Percentiles rank a stretch among this genome's conserved stretches.
Conservation (phyloP, 2,888 invertebrate genomes). For the Galerucella calmariensis region DNA sequence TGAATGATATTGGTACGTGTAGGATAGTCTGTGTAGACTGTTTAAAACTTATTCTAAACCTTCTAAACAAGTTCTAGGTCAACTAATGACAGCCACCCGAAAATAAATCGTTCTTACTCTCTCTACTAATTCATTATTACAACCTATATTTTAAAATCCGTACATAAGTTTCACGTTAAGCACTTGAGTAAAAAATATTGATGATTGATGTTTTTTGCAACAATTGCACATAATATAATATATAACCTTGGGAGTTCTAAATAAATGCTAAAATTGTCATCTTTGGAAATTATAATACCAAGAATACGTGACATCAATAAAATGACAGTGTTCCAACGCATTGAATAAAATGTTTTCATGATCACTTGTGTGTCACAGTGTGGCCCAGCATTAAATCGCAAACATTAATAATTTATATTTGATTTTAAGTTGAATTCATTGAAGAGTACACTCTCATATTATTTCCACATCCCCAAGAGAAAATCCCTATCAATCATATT, state of each 20-base stretch:
- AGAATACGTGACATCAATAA: constrained; percentile 29
- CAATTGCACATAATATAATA: background rate
- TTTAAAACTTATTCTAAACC: no score
- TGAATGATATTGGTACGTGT: no score
- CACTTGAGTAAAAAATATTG: background rate
- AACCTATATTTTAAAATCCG: no score
- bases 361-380: background rate
- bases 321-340: constrained; percentile 27
- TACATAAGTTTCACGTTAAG: background rate
- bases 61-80: no score
- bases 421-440: no score
- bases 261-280: background rate
- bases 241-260: background rate
- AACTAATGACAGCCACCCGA: no score
- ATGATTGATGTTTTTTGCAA: background rate
- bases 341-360: constrained; percentile 1
- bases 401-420: background rate
- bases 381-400: background rate
- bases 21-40: no score
- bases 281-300: background rate
- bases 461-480: no score
- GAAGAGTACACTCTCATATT: no score
- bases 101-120: no score
- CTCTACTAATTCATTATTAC: no score
- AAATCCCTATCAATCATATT: no score